These are phyloP conservation scores for Biston betularia DNA, from an alignment of 2,888 invertebrate genomes.

Conservation along the genomic window DNA sequence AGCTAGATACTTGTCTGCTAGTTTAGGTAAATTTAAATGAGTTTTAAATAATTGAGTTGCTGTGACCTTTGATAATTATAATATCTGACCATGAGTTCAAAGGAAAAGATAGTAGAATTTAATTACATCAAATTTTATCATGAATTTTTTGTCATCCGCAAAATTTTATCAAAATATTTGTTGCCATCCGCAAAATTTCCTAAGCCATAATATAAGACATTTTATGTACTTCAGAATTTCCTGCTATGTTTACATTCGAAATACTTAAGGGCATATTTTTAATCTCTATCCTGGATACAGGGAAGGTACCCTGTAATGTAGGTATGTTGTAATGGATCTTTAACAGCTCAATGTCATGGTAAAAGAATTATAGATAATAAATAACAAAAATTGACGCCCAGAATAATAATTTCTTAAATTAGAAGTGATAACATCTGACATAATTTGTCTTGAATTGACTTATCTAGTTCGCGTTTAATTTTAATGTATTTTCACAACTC, in stretches of 20 bases:
- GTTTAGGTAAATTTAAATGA: slow-evolving; percentile 2
- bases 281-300: no score
- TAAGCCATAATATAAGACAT: not conserved
- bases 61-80: slow-evolving; percentile 15
- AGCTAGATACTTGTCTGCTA: not conserved
- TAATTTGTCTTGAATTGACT: slow-evolving; percentile 37
- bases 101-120: slow-evolving; percentile 18
- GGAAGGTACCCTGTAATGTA: no score
- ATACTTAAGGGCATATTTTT: not conserved
- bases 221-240: not conserved
- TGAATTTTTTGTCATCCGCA: not conserved
- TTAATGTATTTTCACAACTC: slow-evolving; percentile 49
- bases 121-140: slow-evolving; percentile 10
- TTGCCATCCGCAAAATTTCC: slow-evolving; percentile 5
- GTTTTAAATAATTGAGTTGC: slow-evolving; percentile 3
- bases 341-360: not conserved
- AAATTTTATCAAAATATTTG: not conserved
- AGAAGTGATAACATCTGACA: slow-evolving; percentile 33
- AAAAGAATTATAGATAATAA: not conserved
- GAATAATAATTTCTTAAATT: slow-evolving; percentile 10
- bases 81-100: slow-evolving; percentile 27
- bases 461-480: slow-evolving; percentile 40
- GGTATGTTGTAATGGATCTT: not conserved
- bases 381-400: slow-evolving; percentile 1
- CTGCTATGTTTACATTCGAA: not conserved